Percentiles rank a stretch among this genome's conserved stretches.
Conservation (phyloP, 2,113 vertebrate species). For the Rutilus rutilus region DNA sequence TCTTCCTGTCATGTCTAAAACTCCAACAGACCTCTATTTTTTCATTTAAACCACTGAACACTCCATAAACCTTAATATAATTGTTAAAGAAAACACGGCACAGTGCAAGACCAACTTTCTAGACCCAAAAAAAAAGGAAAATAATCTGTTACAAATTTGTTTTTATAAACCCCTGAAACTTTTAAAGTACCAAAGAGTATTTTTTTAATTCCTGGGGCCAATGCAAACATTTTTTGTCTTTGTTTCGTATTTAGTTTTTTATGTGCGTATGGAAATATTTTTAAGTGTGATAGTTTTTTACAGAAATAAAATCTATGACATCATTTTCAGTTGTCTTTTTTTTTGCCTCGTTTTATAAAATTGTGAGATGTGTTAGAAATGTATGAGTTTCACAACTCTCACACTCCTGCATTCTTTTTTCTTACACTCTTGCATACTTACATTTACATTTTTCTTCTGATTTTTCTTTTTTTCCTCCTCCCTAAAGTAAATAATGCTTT, state of each 20-base stretch:
- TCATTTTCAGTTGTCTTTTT: neutral
- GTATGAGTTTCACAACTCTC: too few relatives aligned
- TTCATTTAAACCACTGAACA: slow-evolving; percentile 23
- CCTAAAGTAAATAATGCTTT: too few relatives aligned
- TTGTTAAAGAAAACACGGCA: neutral
- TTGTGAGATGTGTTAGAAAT: too few relatives aligned
- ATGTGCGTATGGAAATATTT: slow-evolving; percentile 47
- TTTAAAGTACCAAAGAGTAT: slow-evolving; percentile 16
- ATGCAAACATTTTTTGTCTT: slow-evolving; percentile 61
- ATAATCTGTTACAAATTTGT: neutral
- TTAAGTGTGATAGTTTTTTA: slow-evolving; percentile 63
- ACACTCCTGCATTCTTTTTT: too few relatives aligned
- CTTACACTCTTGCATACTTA: too few relatives aligned
- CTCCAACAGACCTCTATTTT: neutral
- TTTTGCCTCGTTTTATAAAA: neutral
- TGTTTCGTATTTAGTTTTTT: slow-evolving; percentile 44
- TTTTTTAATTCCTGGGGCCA: neutral
- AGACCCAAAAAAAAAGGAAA: neutral
- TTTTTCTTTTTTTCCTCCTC: too few relatives aligned
- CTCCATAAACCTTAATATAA: neutral
- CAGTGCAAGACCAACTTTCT: neutral
- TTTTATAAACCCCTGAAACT: neutral
- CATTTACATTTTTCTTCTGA: too few relatives aligned
- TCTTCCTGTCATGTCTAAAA: neutral
- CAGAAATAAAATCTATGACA: slow-evolving; percentile 64